Evolutionary conservation across 2,888 invertebrate genomes (phyloP).

Genomic region (Strigamia crassipes): DNA sequence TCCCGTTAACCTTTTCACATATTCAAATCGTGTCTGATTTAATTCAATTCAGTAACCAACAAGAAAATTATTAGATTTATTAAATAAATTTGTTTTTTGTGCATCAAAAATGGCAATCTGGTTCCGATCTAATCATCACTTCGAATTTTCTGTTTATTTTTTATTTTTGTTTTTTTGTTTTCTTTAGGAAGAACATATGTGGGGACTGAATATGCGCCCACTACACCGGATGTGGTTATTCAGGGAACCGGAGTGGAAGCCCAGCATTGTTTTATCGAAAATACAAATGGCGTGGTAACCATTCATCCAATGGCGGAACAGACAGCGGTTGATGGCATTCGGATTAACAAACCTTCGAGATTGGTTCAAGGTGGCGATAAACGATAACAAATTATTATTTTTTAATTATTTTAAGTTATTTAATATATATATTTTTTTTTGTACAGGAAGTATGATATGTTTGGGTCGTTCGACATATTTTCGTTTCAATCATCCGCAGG

Average conservation of each 20-base stretch:
- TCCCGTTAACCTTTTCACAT: neutral
- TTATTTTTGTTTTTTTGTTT: constrained; percentile 47
- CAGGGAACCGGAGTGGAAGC: constrained; percentile 84
- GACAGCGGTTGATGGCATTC: constrained; percentile 74
- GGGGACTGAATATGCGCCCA: constrained; percentile 66
- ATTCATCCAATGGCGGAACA: constrained; percentile 74
- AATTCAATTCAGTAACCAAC: constrained; percentile 14
- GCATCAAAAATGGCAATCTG: neutral
- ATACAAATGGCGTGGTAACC: constrained; percentile 78
- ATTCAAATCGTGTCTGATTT: constrained; percentile 1
- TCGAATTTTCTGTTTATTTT: neutral
- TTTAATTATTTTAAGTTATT: neutral
- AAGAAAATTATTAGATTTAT: too few relatives aligned
- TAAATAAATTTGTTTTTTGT: neutral
- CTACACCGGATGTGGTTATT: constrained; percentile 80
- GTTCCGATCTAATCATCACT: too few relatives aligned
- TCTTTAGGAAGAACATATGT: constrained; percentile 79
- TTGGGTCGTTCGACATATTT: constrained; percentile 89
- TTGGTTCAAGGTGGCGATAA: constrained; percentile 76
- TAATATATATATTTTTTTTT: constrained; percentile 44
- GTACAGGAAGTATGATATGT: constrained; percentile 83
- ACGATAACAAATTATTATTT: neutral
- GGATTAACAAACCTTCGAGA: constrained; percentile 72
- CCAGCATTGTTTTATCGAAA: constrained; percentile 85
- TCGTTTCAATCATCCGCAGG: constrained; percentile 89